Evolutionary conservation across 2,797 vertebrate genomes (phyloP).

Genomic region (Anguilla anguilla): DNA sequence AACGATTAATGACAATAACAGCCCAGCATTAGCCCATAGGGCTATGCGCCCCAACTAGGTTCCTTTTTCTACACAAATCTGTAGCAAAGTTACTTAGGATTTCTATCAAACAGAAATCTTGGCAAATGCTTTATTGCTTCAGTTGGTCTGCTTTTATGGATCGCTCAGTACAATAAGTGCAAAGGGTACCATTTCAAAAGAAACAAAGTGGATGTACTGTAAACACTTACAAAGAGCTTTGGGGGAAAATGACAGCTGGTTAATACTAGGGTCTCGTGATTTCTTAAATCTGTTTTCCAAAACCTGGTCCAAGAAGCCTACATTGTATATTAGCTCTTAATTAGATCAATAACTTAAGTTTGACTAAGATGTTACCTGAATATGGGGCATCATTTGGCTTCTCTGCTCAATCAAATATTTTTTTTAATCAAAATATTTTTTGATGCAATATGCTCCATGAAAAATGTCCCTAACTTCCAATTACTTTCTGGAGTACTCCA

Average conservation of each 20-base stretch:
- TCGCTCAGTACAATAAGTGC: not conserved
- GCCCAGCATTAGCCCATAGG: not conserved
- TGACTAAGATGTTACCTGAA: not conserved
- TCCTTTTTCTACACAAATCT: not conserved
- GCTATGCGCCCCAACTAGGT: not conserved
- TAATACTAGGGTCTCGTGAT: not conserved
- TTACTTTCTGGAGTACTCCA: too few relatives aligned
- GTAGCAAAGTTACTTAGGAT: not conserved
- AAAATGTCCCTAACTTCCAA: too few relatives aligned
- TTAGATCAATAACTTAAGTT: not conserved
- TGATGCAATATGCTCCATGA: too few relatives aligned
- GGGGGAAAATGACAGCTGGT: not conserved
- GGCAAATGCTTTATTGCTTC: not conserved
- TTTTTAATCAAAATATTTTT: too few relatives aligned
- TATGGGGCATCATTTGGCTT: too few relatives aligned
- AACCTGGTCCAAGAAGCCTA: not conserved
- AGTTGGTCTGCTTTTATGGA: not conserved
- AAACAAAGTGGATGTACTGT: not conserved
- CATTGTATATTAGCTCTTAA: not conserved
- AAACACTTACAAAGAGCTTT: not conserved
- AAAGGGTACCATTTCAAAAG: not conserved
- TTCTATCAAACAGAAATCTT: constrained; percentile 3
- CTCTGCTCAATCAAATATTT: too few relatives aligned
- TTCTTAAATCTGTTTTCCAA: not conserved
- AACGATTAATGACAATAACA: not conserved